Evolutionary conservation across 1,140 invertebrate genomes (phyloP), one percentile per base, ranked within the genome.

Genomic region (Drosophila simulans): DNA sequence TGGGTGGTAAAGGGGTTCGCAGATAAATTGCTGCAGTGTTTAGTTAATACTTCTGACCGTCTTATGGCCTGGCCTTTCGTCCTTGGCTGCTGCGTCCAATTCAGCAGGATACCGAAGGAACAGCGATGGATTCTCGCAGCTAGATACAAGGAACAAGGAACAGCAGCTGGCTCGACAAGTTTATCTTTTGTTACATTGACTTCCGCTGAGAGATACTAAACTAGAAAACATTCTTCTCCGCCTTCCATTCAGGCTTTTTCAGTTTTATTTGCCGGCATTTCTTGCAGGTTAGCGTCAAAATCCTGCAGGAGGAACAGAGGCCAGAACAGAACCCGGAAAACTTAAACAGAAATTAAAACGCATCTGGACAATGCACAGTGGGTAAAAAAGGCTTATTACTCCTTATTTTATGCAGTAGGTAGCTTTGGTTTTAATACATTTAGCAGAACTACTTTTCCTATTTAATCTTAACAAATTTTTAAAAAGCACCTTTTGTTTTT

Each of bases 161-260:
- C 59, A 69, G 75, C 83, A 88, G 80, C 75, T 88, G 84, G 84
- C 80, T 66, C 66, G 84, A 88, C 83, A 88, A 88, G 80, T 88
- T 89, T 89, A 88, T 89, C 84, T 89, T 88, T 88, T 88, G 80
- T 88, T 79, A 83, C 83, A 89, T 89, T 88, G 83, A 89, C 83
- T 88, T 88, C 83, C 84, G 83, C 76, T 84, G 70, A 89, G 74
- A 88, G 79, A 80, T 89, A 86, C 71, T 83, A 89, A 88, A 80
- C 76, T 88, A 83, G 71, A 70, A 80, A 89, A 83, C 58, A 77
- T 70, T 68, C 42, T 60, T 56, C 49, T 43, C 51, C 54, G 13
- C 56, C n/a, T 17, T 12, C 43, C 54, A 11, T 22, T 11, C 46
- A 7, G 5, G 27, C 31, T 42, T 66, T 45, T 69, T 70, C 34